phyloP scores from a whole-genome alignment of 2,888 invertebrate genomes.

The Drosophila buzzatii region DNA sequence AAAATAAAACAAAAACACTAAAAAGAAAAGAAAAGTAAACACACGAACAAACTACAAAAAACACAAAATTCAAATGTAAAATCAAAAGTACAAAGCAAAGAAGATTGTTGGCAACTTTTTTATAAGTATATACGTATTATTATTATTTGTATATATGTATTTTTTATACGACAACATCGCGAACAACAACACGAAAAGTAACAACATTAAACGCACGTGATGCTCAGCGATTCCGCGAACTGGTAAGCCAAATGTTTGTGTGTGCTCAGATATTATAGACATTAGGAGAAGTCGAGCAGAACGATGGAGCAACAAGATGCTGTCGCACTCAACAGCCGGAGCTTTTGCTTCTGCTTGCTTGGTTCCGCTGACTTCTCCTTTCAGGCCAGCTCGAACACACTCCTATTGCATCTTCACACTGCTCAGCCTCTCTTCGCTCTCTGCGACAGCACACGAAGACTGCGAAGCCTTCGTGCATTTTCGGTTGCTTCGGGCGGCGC shows the following conservation, averaged over 20 bases:
- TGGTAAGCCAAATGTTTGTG: constrained; percentile 48
- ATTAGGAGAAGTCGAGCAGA: constrained; percentile 34
- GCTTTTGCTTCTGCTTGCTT: constrained; percentile 6
- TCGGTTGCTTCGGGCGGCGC: constrained; percentile 64
- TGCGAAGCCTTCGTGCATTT: constrained; percentile 53
- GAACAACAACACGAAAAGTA: constrained; percentile 44
- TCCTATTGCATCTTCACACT: constrained; percentile 17
- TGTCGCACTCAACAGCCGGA: constrained; percentile 18
- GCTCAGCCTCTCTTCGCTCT: constrained; percentile 32
- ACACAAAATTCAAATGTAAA: constrained; percentile 69
- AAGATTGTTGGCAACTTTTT: constrained; percentile 79
- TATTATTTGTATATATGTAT: constrained; percentile 75
- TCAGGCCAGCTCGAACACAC: constrained; percentile 28
- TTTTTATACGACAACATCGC: constrained; percentile 73
- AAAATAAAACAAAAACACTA: constrained; percentile 13
- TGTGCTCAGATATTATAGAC: constrained; percentile 12
- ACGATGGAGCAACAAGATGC: constrained; percentile 14
- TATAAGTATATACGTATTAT: constrained; percentile 71
- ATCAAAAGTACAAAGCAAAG: constrained; percentile 79
- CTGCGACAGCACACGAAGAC: constrained; percentile 52
- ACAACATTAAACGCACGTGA: constrained; percentile 47
- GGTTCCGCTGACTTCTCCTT: constrained; percentile 47
- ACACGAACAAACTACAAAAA: constrained; percentile 34
- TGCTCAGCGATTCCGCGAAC: constrained; percentile 55
- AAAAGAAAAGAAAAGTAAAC: constrained; percentile 11